These are phyloP conservation scores for Ypsolopha scabrella DNA, from an alignment of 2,888 invertebrate species.

Conservation along the genomic window DNA sequence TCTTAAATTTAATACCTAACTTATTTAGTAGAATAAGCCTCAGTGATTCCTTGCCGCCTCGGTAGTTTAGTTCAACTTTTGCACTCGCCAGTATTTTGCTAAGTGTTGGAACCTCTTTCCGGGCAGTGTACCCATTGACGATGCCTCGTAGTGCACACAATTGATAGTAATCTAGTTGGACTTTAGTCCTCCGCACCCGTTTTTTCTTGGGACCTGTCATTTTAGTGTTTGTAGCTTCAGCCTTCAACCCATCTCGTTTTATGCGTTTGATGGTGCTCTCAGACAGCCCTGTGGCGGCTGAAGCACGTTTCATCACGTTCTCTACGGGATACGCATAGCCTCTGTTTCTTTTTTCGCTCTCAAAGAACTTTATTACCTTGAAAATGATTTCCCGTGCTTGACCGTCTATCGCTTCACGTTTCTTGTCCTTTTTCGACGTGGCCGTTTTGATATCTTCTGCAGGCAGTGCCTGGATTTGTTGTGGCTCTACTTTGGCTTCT, in stretches of 20 bases:
- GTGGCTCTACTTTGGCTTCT: background rate
- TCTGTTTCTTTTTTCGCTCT: conserved; percentile 59
- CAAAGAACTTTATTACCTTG: conserved; percentile 60
- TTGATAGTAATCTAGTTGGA: conserved; percentile 41
- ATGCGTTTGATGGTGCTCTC: conserved; percentile 60
- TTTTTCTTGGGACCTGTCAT: conserved; percentile 59
- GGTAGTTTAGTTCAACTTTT: conserved; percentile 50
- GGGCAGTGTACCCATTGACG: conserved; percentile 47
- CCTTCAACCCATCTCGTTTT: conserved; percentile 50
- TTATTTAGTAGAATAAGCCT: conserved; percentile 56
- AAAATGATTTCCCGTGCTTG: conserved; percentile 59
- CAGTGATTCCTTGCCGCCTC: conserved; percentile 55
- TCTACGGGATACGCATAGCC: conserved; percentile 60
- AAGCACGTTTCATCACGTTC: conserved; percentile 56
- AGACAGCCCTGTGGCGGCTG: conserved; percentile 54
- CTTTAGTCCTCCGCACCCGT: conserved; percentile 54
- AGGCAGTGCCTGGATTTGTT: background rate
- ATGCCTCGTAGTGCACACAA: conserved; percentile 52
- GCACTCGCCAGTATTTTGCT: conserved; percentile 57
- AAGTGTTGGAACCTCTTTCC: conserved; percentile 56
- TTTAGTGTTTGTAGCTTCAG: conserved; percentile 56
- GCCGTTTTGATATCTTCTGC: background rate
- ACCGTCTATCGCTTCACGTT: conserved; percentile 48
- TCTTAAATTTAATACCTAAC: conserved; percentile 60
- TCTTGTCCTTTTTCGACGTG: conserved; percentile 25